Base-by-base conservation (phyloP, 2,888 invertebrate species). In the Melanargia galathea region DNA sequence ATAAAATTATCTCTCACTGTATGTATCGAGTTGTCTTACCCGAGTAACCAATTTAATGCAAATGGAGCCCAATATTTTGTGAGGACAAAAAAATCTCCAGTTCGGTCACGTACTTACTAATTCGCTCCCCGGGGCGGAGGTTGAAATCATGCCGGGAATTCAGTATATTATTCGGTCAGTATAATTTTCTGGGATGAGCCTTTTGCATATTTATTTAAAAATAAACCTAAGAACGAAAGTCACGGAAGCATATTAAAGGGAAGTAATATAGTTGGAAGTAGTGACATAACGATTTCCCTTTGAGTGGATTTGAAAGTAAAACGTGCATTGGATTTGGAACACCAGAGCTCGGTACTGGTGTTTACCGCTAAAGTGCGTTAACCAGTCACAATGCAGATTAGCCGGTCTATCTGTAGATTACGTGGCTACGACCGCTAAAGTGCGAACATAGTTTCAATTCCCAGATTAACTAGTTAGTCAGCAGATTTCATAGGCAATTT, bases 51-150 rank as follows among this genome's bases (percentile, higher is more conserved):
- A 48, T 48, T 48, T 58, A 13, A 57, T 70, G 73, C 72, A 66
- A 78, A 79, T 72, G 70, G 61, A 69, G 73, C 75, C 76, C 68
- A 80, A 79, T 81, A 82, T 77, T 79, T 79, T 67, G 70, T 71
- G 65, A 73, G 77, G 83, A 83, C 85, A 86, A 86, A 87, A 87
- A 88, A 87, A 58, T 87, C 82, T 71, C 74, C 70, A 90, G 83
- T 88, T 80, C 72, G 74, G 81, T 87, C 90, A 90, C 90, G 89
- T 90, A 79, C 74, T 75, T 75, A 79, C 88, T 90, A 90, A 90
- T 89, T 89, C 83, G 79, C 79, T 85, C 87, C 80, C 85, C 65
- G 74, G 78, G 83, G 82, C 76, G 73, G 72, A 73, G 74, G 73
- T 73, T 73, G 77, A 77, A 86, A 82, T 86, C 86, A 87, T 87